Evolutionary conservation across 2,113 vertebrate genomes (phyloP), one percentile per base, ranked within the genome.

Genomic region (Fukomys damarensis): DNA sequence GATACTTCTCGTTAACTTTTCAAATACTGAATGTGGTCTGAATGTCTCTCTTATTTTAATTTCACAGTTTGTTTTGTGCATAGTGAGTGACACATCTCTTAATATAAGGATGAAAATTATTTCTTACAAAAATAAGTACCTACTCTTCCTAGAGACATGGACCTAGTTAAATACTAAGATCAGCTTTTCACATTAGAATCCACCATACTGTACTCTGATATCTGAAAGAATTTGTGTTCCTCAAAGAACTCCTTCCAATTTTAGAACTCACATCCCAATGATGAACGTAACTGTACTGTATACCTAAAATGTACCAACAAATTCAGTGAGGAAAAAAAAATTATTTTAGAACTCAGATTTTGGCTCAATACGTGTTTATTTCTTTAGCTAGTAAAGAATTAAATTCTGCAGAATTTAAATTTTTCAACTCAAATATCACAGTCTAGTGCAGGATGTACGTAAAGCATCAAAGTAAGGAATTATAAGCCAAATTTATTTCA

Each of bases 371-470:
- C 0, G 7, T 76, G 35, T 84, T 12, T 82, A 35, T 61, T 82
- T 93, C 11, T 46, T 89, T 70, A 90, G 68, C 32, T 41, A 12
- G 26, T 66, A 90, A 59, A 81, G 56, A 58, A 58, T 58, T 58
- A 58, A 54, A 1, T 63, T 80, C 35, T 35, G 30, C 2, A 74
- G 16, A 86, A 63, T 61, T 92, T 58, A 63, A 87, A 90, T 5
- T 68, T 82, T 96, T n/a, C 19, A 66, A 76, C 63, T 88, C 43
- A 93, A 97, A 89, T 77, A 63, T 66, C 49, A 43, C 91, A 22
- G 17, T 56, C 91, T 56, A 86, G 3, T 38, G 10, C 35, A 91
- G 89, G 5, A 49, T 3, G 58, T 12, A 65, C 41, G 1, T 30
- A 83, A 65, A 93, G 63, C 7, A 32, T 17, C 1, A 70, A 85